A percentile compares a stretch with the other conserved stretches of the same genome.
These are phyloP conservation scores for Muntiacus reevesi DNA, from an alignment of 2,113 vertebrate species.

Conservation along the genomic window DNA sequence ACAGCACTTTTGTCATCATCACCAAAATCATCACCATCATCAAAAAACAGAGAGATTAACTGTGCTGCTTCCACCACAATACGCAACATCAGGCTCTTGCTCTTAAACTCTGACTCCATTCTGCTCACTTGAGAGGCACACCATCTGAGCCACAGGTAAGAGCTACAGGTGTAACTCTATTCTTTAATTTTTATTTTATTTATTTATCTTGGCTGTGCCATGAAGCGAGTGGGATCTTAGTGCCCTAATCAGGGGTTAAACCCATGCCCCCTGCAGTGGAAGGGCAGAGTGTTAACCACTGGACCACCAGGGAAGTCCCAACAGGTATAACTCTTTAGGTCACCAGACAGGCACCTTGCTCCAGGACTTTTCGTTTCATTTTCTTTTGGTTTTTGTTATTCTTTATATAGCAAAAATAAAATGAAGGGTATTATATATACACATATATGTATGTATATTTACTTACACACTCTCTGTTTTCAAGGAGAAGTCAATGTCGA, in stretches of 20 bases:
- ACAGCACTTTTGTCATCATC: not conserved
- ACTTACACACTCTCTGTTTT: not conserved
- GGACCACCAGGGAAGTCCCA: not conserved
- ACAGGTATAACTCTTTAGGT: not conserved
- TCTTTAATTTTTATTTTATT: not conserved
- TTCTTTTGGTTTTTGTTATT: not conserved
- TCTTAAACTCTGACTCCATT: not conserved
- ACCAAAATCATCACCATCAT: not conserved
- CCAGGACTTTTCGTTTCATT: not conserved
- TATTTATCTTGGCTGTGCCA: not conserved
- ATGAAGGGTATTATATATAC: not conserved
- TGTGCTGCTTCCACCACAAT: not conserved
- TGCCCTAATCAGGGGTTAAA: not conserved
- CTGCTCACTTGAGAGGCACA: not conserved
- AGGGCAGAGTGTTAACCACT: not conserved
- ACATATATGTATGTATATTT: not conserved
- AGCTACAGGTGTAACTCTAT: not conserved
- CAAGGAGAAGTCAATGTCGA: not conserved
- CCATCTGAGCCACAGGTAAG: not conserved
- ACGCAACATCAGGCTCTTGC: not conserved
- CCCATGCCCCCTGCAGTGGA: not conserved
- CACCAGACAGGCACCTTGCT: not conserved
- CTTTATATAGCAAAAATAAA: not conserved
- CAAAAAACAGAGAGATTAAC: not conserved
- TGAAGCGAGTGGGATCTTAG: not conserved